Percentiles rank a stretch among this genome's conserved stretches.
phyloP scores from a whole-genome alignment of 2,797 vertebrate genomes.

The Acropternis orthonyx region DNA sequence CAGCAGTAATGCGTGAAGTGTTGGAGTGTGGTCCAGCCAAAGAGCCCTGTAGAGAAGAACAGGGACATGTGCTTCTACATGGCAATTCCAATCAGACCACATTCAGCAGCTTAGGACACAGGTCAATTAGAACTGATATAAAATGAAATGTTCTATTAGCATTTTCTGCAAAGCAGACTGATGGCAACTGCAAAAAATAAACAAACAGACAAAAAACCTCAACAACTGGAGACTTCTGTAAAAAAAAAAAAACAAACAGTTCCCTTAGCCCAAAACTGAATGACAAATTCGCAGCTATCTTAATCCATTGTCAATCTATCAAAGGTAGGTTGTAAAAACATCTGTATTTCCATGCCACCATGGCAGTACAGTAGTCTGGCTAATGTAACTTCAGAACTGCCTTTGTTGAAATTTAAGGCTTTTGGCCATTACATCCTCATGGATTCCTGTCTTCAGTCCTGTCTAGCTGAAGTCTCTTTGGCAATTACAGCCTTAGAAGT shows the following conservation, averaged over 20 bases:
- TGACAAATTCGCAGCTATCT: background rate
- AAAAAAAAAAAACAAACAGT: background rate
- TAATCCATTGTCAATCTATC: background rate
- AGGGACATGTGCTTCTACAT: background rate
- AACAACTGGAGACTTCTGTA: background rate
- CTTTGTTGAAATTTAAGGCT: background rate
- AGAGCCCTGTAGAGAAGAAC: background rate
- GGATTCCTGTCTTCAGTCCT: background rate
- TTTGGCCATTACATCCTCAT: background rate
- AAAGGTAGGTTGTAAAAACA: background rate
- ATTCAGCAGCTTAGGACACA: background rate
- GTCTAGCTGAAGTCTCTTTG: background rate
- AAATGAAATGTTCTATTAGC: background rate
- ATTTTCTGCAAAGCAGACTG: background rate
- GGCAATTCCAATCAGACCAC: background rate
- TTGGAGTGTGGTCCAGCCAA: background rate
- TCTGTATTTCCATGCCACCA: background rate
- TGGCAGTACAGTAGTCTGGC: background rate
- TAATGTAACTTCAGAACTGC: background rate
- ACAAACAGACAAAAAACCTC: no score
- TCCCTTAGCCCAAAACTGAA: background rate
- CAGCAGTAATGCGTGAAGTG: background rate
- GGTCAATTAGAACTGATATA: background rate
- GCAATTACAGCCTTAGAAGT: background rate
- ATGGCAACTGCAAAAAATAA: background rate